These are phyloP conservation scores for Sebastes schlegelii DNA, from an alignment of 2,113 vertebrate species.

Conservation along the genomic window DNA sequence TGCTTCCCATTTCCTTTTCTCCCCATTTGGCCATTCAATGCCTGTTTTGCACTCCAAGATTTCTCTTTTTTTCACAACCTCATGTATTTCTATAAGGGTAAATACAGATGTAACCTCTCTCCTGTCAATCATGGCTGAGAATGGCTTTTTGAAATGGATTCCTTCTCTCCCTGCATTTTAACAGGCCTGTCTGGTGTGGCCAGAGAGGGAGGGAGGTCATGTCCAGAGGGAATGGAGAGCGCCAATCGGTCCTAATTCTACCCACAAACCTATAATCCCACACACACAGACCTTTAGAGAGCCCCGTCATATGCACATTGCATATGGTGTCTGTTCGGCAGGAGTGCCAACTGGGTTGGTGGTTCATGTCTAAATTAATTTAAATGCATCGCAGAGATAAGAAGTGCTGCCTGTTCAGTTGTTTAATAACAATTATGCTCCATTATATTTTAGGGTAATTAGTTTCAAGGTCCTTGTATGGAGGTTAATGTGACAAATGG, in stretches of 20 bases:
- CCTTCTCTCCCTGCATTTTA: constrained; percentile 56
- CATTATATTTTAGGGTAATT: constrained; percentile 70
- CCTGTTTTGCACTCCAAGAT: constrained; percentile 51
- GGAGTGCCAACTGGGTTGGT: constrained; percentile 1
- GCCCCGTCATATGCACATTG: constrained; percentile 23
- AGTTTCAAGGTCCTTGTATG: constrained; percentile 72
- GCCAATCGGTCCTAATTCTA: constrained; percentile 58
- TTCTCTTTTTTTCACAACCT: constrained; percentile 37
- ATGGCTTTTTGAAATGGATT: constrained; percentile 44
- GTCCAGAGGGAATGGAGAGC: constrained; percentile 61
- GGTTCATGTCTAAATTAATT: constrained; percentile 40
- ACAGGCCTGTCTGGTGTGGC: constrained; percentile 60
- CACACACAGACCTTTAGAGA: constrained; percentile 36
- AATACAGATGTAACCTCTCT: constrained; percentile 59
- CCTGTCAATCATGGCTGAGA: constrained; percentile 64
- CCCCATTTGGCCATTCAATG: constrained; percentile 58
- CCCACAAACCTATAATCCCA: constrained; percentile 51
- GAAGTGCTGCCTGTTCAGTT: constrained; percentile 40
- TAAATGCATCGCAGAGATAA: constrained; percentile 32
- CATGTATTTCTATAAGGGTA: constrained; percentile 75
- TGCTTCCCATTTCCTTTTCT: constrained; percentile 46
- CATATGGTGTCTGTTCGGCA: constrained; percentile 28
- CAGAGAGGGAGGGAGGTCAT: constrained; percentile 59
- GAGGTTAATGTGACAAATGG: constrained; percentile 71
- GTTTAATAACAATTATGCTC: constrained; percentile 68